Conservation (phyloP, 1,140 invertebrate genomes). For the Portunus trituberculatus region DNA sequence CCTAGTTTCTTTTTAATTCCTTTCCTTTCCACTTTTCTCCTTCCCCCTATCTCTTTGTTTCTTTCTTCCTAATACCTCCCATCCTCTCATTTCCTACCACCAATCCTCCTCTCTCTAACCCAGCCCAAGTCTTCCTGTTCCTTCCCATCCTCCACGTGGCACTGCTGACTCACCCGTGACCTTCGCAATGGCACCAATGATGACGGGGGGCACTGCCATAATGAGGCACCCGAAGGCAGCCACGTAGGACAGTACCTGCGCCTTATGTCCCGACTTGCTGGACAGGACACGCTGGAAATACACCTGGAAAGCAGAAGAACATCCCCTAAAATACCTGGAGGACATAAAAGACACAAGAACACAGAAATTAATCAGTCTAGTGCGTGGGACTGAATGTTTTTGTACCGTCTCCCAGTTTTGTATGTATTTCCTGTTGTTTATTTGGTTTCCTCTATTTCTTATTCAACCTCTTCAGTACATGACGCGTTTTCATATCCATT, state of each 20-base stretch:
- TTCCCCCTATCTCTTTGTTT: too few relatives aligned
- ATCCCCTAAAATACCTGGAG: not conserved
- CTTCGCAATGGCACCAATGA: slow-evolving; percentile 88
- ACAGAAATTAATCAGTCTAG: too few relatives aligned
- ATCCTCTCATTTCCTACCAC: not conserved
- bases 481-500: too few relatives aligned
- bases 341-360: not conserved
- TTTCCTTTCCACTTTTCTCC: not conserved
- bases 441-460: too few relatives aligned
- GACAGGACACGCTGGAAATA: slow-evolving; percentile 92
- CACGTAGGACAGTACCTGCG: slow-evolving; percentile 87
- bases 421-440: too few relatives aligned
- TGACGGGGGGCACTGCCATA: slow-evolving; percentile 87
- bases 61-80: too few relatives aligned
- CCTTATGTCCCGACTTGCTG: slow-evolving; percentile 86
- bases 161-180: slow-evolving; percentile 82
- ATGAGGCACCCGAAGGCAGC: slow-evolving; percentile 88
- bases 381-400: too few relatives aligned
- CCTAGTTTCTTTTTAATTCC: not conserved
- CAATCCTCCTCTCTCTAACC: not conserved
- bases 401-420: too few relatives aligned
- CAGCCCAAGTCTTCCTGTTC: not conserved
- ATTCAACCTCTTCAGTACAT: too few relatives aligned
- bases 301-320: slow-evolving; percentile 82
- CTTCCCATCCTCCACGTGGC: not conserved